Evolutionary conservation across 2,888 invertebrate species (phyloP), one percentile per base, ranked within the genome.

Genomic region (Aphidoletes aphidimyza): DNA sequence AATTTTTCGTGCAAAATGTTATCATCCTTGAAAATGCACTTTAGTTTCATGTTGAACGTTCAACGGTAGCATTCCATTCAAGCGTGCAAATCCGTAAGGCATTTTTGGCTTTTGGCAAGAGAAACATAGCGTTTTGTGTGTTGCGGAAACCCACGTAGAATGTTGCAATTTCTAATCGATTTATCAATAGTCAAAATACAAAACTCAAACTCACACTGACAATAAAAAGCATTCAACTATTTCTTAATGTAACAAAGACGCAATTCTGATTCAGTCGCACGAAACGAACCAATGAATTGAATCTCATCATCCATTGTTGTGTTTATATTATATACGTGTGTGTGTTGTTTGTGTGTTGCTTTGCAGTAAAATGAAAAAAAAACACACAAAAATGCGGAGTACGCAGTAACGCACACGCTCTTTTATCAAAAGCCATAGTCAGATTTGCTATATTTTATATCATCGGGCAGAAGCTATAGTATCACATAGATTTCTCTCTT

Each of bases 141-240:
- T 69, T 69, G 69, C 69, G 69, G 69, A 30, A 69, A 69, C 69
- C 14, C 30, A 47, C 69, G 11, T 14, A 14, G n/a, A 69, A 69
- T n/a, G n/a, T 69, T 69, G 69, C 69, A 69, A 54, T 54, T 26
- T 26, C 2, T 54, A 54, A 69, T 69, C 69, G 69, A 69, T 69
- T 69, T 69, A 69, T 69, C 69, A 69, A 30, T 69, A 3, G 14
- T 0, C 22, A 14, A 69, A 17, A 47, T 19, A 47, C 11, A 47
- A 47, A 17, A 54, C 54, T 22, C 54, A 22, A 3, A 11, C 3
- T 22, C 22, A 54, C 22, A 54, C 17, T 2, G 2, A 47, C 47
- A 17, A 17, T 47, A 19, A 39, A 11, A 47, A 8, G 9, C 47
- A 47, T 5, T 17, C 47, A 47, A 9, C 9, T 17, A 17, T 47